phyloP scores from a whole-genome alignment of 2,888 invertebrate species.

The Cheilosia variabilis region DNA sequence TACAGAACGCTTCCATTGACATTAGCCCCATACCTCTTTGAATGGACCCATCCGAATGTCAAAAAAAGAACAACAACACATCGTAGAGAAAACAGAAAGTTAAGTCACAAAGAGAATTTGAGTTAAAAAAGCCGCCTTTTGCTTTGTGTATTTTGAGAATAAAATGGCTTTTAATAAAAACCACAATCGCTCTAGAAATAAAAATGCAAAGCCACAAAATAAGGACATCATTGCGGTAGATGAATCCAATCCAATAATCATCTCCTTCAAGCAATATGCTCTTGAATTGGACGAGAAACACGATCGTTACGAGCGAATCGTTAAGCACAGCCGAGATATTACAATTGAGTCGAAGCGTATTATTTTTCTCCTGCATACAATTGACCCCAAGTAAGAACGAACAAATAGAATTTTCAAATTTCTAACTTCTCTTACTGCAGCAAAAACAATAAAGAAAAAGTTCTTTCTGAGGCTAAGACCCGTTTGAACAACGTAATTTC shows the following conservation, averaged over 20 bases:
- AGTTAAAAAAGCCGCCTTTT: not conserved
- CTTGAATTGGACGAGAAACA: conserved; percentile 89
- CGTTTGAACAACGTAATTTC: conserved; percentile 86
- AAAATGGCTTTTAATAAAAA: conserved; percentile 60
- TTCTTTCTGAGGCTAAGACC: conserved; percentile 87
- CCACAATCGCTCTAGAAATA: conserved; percentile 45
- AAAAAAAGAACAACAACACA: not conserved
- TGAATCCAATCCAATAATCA: conserved; percentile 80
- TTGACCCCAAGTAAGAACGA: conserved; percentile 82
- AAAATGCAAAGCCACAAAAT: conserved; percentile 16
- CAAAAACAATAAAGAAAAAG: conserved; percentile 85
- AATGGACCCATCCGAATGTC: not conserved
- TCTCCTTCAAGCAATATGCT: conserved; percentile 86
- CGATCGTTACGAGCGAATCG: conserved; percentile 92
- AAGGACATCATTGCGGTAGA: conserved; percentile 73
- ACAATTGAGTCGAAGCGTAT: conserved; percentile 96
- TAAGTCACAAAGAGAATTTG: too few species aligned
- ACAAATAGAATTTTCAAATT: not conserved
- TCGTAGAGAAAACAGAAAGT: not conserved
- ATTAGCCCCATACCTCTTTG: not conserved
- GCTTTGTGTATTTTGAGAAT: not conserved
- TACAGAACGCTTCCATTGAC: too few species aligned
- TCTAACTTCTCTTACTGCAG: conserved; percentile 78
- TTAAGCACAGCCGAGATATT: conserved; percentile 92
- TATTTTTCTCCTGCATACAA: conserved; percentile 93